These are phyloP conservation scores for Drosophila prostipennis DNA, from an alignment of 2,888 invertebrate genomes.

Conservation along the genomic window DNA sequence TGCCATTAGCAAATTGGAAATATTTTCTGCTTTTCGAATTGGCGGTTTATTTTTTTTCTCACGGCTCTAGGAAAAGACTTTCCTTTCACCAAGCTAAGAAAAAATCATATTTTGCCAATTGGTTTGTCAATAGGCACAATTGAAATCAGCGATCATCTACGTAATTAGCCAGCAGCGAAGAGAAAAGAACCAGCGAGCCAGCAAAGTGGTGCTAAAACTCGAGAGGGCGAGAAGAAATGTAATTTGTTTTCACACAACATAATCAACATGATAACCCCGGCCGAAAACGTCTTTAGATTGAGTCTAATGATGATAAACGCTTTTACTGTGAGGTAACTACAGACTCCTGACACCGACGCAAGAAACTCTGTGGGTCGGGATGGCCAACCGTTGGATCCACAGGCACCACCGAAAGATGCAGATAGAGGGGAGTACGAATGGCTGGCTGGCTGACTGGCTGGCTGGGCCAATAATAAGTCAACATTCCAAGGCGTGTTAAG, in stretches of 20 bases:
- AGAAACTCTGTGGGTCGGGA: constrained; percentile 4
- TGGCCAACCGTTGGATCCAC: background rate
- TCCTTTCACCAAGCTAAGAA: constrained; percentile 37
- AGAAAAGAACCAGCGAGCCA: constrained; percentile 13
- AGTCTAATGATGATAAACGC: constrained; percentile 84
- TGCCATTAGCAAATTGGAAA: constrained; percentile 66
- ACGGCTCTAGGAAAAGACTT: constrained; percentile 30
- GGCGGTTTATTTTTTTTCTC: constrained; percentile 79
- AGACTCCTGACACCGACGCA: constrained; percentile 78
- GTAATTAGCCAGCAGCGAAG: constrained; percentile 62
- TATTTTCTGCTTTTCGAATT: constrained; percentile 68
- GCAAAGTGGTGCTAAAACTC: constrained; percentile 67
- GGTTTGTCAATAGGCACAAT: constrained; percentile 76
- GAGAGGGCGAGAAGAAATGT: constrained; percentile 77
- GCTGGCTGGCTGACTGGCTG: constrained; percentile 53
- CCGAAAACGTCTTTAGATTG: constrained; percentile 84
- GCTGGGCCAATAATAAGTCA: constrained; percentile 80
- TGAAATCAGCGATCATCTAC: constrained; percentile 62
- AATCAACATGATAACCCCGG: constrained; percentile 84
- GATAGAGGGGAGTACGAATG: constrained; percentile 27
- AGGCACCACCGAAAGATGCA: constrained; percentile 29
- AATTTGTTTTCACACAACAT: constrained; percentile 85
- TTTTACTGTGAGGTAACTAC: constrained; percentile 81
- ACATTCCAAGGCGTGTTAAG: constrained; percentile 84
- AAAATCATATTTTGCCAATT: constrained; percentile 54